Percentiles rank a stretch among this genome's conserved stretches.
phyloP scores from a whole-genome alignment of 2,888 invertebrate species.

The Tinea semifulvella region DNA sequence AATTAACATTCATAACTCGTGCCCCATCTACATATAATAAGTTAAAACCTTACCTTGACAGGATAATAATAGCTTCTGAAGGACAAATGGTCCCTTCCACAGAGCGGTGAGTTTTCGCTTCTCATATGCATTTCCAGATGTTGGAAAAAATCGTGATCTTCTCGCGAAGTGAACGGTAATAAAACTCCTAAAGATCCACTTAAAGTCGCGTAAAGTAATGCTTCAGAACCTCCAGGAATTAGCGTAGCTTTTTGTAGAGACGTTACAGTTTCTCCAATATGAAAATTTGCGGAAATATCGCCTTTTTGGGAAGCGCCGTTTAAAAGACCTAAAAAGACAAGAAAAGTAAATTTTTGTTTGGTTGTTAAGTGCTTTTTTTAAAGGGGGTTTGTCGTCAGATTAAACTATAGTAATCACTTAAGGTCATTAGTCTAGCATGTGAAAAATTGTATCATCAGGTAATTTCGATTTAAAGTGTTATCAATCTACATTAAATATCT shows the following conservation, averaged over 20 bases:
- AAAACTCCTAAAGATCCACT: conserved; percentile 94
- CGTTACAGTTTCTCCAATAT: conserved; percentile 95
- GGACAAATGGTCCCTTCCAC: conserved; percentile 96
- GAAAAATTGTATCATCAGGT: conserved; percentile 53
- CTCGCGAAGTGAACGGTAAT: conserved; percentile 93
- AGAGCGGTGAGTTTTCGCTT: conserved; percentile 94
- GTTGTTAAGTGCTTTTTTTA: neutral
- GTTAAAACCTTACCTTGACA: conserved; percentile 84
- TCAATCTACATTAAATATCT: too few relatives aligned
- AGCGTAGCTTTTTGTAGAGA: conserved; percentile 96
- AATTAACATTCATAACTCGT: too few relatives aligned
- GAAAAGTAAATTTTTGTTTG: neutral
- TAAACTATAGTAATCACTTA: conserved; percentile 37
- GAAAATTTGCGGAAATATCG: conserved; percentile 91
- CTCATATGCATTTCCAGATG: conserved; percentile 99
- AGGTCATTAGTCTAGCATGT: conserved; percentile 68
- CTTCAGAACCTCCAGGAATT: conserved; percentile 97
- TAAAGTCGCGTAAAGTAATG: conserved; percentile 94
- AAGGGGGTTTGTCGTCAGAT: conserved; percentile 8
- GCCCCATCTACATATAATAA: too few relatives aligned
- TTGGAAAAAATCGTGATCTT: conserved; percentile 99
- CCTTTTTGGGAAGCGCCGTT: conserved; percentile 99
- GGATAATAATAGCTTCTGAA: conserved; percentile 98
- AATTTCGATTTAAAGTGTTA: too few relatives aligned
- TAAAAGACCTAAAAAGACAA: conserved; percentile 72